Conservation (phyloP, 2,797 vertebrate genomes). For the Acomys russatus region DNA sequence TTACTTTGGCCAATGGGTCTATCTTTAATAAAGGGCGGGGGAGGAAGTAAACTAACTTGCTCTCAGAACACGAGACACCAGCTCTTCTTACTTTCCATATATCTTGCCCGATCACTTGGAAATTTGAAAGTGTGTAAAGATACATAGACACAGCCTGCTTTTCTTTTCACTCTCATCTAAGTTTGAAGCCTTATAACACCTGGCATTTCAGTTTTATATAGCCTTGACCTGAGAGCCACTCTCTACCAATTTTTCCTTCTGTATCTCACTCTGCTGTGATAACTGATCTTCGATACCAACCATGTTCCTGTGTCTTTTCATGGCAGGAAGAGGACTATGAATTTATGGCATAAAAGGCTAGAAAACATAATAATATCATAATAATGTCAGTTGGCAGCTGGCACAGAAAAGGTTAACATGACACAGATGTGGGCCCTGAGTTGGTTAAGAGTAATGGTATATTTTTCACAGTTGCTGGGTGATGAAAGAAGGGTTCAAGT, state of each 20-base stretch:
- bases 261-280: not conserved
- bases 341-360: not conserved
- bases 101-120: not conserved
- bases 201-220: not conserved
- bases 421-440: not conserved
- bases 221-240: not conserved
- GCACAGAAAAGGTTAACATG: not conserved
- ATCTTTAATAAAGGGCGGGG: not conserved
- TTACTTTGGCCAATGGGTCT: conserved; percentile 23
- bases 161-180: not conserved
- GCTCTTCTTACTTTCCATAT: not conserved
- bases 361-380: not conserved
- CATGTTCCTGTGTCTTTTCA: not conserved
- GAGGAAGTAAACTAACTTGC: not conserved
- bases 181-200: not conserved
- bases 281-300: not conserved
- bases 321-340: not conserved
- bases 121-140: not conserved
- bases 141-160: not conserved
- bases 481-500: not conserved
- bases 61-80: not conserved
- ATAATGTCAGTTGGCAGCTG: not conserved
- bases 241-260: not conserved
- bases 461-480: not conserved
- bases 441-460: not conserved